Evolutionary conservation across 1,140 invertebrate genomes (phyloP), one percentile per base, ranked within the genome.

Genomic region (Cyphomyrmex costatus): DNA sequence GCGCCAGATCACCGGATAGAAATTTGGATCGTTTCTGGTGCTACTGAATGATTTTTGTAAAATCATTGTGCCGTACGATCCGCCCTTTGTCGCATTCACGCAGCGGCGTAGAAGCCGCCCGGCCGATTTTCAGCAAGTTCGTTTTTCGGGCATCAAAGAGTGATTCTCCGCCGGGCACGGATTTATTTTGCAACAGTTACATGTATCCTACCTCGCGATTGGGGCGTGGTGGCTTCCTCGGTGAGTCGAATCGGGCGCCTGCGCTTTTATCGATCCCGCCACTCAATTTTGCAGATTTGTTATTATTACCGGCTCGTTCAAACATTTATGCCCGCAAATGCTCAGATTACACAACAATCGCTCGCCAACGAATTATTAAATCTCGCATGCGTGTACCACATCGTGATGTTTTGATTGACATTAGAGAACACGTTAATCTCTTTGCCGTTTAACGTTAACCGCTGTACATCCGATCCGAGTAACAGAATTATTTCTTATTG

Each of bases 171-270:
- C 30, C n/a, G 56, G n/a, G 27, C 79, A 68, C 66, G 79, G 66
- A 82, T 82, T 82, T 73, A 82, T 82, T 82, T 73, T 58, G 33
- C 56, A 60, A 82, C n/a, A 82, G 79, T 73, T 73, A 58, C 53
- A 16, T 12, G 51, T 53, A 73, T 73, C 66, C 53, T 74, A 60
- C 36, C 56, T 73, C 24, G 63, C 77, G 53, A 61, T 74, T 61
- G 79, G 79, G 65, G 79, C 79, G 79, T 83, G 79, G 79, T 83
- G 24, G 65, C 46, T 27, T 56, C 27, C 68, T 61, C 79, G 36
- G 19, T 24, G 68, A 74, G 56, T 83, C 68, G 79, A 83, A 71
- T 36, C 53, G 66, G n/a, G 24, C 53, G 68, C 79, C 19, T 33
- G 79, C 68, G 68, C 68, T 83, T 83, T 83, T 74, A 83, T 83